A percentile compares a stretch with the other conserved stretches of the same genome.
Evolutionary conservation across 2,888 invertebrate genomes (phyloP).

Genomic region (Toxonevra muliebris): DNA sequence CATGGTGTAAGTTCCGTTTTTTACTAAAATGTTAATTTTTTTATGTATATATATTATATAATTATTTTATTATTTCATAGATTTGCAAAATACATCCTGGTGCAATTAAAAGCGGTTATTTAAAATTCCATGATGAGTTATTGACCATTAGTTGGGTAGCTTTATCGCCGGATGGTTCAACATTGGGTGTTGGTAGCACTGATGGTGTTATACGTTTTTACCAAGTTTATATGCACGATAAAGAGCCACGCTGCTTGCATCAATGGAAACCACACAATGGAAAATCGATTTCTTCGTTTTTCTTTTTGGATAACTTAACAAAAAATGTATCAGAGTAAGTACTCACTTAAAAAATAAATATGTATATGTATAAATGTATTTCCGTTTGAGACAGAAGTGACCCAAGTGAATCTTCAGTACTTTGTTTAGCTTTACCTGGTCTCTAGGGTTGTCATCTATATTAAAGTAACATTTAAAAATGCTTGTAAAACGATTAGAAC

Average conservation of each 20-base stretch:
- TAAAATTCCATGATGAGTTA: slow-evolving; percentile 67
- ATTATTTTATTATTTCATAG: slow-evolving; percentile 39
- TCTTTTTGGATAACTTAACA: slow-evolving; percentile 92
- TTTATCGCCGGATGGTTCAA: slow-evolving; percentile 94
- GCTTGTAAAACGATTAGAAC: no score
- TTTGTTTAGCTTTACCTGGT: no score
- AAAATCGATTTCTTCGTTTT: slow-evolving; percentile 85
- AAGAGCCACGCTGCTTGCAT: slow-evolving; percentile 84
- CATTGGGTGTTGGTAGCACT: slow-evolving; percentile 87
- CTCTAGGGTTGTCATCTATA: no score
- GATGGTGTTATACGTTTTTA: slow-evolving; percentile 94
- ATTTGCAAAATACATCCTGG: slow-evolving; percentile 55
- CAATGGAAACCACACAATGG: slow-evolving; percentile 94
- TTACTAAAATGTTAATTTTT: not conserved
- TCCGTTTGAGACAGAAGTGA: no score
- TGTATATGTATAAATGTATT: no score
- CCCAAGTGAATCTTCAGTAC: no score
- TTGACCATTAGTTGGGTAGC: slow-evolving; percentile 83
- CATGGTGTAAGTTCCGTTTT: slow-evolving; percentile 54
- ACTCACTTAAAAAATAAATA: not conserved
- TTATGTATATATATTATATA: slow-evolving; percentile 9
- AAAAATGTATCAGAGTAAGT: slow-evolving; percentile 80
- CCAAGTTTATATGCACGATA: slow-evolving; percentile 80
- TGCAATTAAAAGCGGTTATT: slow-evolving; percentile 58
- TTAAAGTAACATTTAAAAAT: no score